These are phyloP conservation scores for Spinus olivaceus DNA, from an alignment of 2,797 vertebrate genomes.

Conservation along the genomic window DNA sequence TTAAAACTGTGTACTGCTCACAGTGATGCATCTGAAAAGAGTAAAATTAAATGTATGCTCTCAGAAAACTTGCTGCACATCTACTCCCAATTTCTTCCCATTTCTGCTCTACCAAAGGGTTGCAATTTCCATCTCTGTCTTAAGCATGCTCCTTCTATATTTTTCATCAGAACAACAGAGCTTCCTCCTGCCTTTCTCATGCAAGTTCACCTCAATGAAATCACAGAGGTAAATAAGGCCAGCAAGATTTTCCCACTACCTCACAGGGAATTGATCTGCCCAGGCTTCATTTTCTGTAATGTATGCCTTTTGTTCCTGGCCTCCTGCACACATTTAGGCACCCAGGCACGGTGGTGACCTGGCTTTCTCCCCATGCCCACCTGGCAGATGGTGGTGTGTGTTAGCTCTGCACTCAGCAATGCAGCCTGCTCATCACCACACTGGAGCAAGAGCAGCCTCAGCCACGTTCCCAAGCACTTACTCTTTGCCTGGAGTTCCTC, in stretches of 20 bases:
- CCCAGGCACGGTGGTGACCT: neutral
- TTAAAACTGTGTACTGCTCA: neutral
- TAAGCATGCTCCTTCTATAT: neutral
- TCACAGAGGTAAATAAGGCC: accelerated
- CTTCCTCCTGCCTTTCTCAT: neutral
- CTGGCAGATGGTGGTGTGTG: conserved; percentile 9
- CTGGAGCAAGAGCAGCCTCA: neutral
- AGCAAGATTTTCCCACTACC: neutral
- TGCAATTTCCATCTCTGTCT: neutral
- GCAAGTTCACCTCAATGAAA: neutral
- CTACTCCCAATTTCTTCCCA: neutral
- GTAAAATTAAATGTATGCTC: neutral
- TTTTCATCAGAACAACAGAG: neutral
- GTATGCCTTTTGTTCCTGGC: neutral
- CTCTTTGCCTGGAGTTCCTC: conserved; percentile 47
- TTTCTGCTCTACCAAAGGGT: neutral
- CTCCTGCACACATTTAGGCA: neutral
- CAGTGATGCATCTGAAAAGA: neutral
- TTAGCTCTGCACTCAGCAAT: neutral
- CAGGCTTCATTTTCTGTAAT: neutral
- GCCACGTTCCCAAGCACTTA: conserved; percentile 11
- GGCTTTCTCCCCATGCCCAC: neutral
- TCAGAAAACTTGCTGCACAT: neutral
- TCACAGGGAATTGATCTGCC: neutral
- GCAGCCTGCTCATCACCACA: neutral